A percentile compares a stretch with the other conserved stretches of the same genome.
phyloP scores from a whole-genome alignment of 2,797 vertebrate genomes.

The Petrocephalus sullivani region DNA sequence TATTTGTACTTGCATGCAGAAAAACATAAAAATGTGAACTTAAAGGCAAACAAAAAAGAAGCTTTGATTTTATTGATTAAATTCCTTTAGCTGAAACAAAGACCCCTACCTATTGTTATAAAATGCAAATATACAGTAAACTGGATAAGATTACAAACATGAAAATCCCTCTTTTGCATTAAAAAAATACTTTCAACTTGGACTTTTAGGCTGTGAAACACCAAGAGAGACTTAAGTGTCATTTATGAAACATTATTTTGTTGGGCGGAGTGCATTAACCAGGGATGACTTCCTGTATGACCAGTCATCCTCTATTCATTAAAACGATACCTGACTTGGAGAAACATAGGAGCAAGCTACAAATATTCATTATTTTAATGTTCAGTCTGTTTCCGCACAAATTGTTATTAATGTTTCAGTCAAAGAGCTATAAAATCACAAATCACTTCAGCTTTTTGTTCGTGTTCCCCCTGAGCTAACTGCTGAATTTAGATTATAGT shows the following conservation, averaged over 20 bases:
- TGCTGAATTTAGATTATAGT: slow-evolving; percentile 21
- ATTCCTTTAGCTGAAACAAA: not conserved
- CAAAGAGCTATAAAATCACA: slow-evolving; percentile 17
- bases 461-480: slow-evolving; percentile 14
- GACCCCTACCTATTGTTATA: not conserved
- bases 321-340: slow-evolving; percentile 13
- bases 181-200: not conserved
- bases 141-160: not conserved
- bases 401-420: slow-evolving; percentile 15
- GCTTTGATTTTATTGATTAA: not conserved
- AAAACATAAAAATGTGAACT: not conserved
- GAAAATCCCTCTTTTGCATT: not conserved
- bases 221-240: slow-evolving; percentile 17
- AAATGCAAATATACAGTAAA: not conserved
- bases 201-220: not conserved
- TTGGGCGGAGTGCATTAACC: slow-evolving; percentile 9
- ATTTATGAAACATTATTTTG: slow-evolving; percentile 17
- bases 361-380: slow-evolving; percentile 24
- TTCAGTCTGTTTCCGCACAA: slow-evolving; percentile 9
- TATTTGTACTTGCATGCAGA: not conserved
- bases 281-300: not conserved
- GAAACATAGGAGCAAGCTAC: not conserved
- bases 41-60: not conserved
- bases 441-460: slow-evolving; percentile 5
- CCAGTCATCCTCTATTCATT: slow-evolving; percentile 18